Evolutionary conservation across 1,140 invertebrate species (phyloP), one percentile per base, ranked within the genome.

Genomic region (Orius laevigatus): DNA sequence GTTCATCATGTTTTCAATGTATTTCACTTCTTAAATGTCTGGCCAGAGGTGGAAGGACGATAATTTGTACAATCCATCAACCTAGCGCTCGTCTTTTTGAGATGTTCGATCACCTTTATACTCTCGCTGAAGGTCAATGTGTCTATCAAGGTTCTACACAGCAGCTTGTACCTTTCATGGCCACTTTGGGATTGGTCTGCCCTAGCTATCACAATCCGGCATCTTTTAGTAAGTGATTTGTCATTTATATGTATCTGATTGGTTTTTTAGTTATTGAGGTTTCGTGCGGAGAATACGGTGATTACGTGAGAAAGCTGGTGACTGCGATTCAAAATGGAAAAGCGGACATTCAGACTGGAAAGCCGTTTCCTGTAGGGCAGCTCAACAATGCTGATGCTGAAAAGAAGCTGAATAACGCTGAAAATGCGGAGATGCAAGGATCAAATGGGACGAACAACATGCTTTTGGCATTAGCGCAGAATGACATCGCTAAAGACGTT

Each of bases 31-130:
- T 90, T 15, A 79, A 89, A 64, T 74, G 78, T 48, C 63, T 97
- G 40, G 88, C 91, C 0, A 64, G 75, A 18, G 87, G 90, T 58
- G 89, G 87, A 2, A 71, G 90, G 33, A 94, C 89, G 0, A 80
- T 98, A 25, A 79, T 97, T 41, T 91, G 89, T 58, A 96, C 91
- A 2, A 95, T 98, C 56, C 93, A 98, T 66, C 93, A 97, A 61
- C 93, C 93, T 0, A 91, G 84, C 57, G 91, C 92, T 2, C 71
- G 92, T 56, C 71, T 95, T 6, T 94, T 97, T 59, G 89, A 95
- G 64, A 94, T 90, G 76, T 96, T 97, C 61, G 92, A 97, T 62
- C 77, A 86, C 57, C 67, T 96, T 1, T 95, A 95, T 62, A 80
- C 89, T n/a, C 67, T 97, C 3, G 75, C 86, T 0, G 74, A 76